phyloP scores from a whole-genome alignment of 2,113 vertebrate species.

The Oncorhynchus gorbuscha region DNA sequence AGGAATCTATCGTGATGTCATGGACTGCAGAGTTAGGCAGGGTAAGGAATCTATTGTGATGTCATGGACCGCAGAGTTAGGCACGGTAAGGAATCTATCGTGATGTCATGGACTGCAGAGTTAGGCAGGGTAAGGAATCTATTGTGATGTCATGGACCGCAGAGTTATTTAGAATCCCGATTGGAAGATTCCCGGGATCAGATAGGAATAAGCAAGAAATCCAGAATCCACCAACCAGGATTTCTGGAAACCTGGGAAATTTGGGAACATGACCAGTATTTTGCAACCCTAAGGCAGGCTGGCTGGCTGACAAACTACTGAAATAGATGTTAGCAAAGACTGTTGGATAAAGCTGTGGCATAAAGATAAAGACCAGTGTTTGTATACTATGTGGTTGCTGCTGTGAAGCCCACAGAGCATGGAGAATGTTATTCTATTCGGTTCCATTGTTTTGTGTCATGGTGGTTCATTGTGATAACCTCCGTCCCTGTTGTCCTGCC shows the following conservation, averaged over 20 bases:
- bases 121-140: constrained; percentile 89
- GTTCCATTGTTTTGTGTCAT: background rate
- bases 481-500: constrained; percentile 24
- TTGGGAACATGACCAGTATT: no score
- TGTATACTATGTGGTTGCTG: no score
- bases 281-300: no score
- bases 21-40: constrained; percentile 98
- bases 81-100: constrained; percentile 83
- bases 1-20: constrained; percentile 87
- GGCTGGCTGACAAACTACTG: no score
- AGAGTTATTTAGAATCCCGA: constrained; percentile 67
- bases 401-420: no score
- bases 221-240: no score
- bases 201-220: no score
- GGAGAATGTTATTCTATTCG: no score
- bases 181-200: no score
- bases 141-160: constrained; percentile 98
- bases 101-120: constrained; percentile 97
- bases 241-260: no score
- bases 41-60: constrained; percentile 89
- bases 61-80: constrained; percentile 97
- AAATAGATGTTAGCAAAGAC: no score
- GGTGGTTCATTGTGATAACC: background rate
- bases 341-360: background rate
- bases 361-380: background rate